Evolutionary conservation across 2,113 vertebrate species (phyloP), one percentile per base, ranked within the genome.

Genomic region (Microcebus ravelobensis): DNA sequence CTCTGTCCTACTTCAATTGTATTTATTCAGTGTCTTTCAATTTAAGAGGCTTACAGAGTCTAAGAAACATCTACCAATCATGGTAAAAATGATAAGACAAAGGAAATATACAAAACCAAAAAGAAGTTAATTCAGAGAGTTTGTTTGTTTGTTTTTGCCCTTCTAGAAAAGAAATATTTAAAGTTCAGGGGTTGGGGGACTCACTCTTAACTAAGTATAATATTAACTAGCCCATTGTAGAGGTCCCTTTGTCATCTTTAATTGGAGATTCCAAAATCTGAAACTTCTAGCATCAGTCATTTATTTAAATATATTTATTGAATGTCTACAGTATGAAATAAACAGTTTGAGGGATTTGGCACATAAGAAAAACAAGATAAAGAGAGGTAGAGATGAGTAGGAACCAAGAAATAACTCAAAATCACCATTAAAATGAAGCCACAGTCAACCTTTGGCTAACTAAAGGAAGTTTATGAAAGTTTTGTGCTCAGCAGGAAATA

Each of bases 371-470:
- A 90, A 34, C 29, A 81, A 90, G 88, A 86, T 79, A 67, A 21
- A 87, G 20, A 91, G 21, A 87, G 55, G 3, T 71, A 55, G 1
- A 80, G 31, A 84, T 50, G 6, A 93, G 27, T 36, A 87, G 21
- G 57, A 90, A 20, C n/a, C 20, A 84, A 83, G 23, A 31, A 34
- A 85, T 29, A 88, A 68, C 45, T 90, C 65, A 89, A 70, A 73
- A 83, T 55, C 39, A 65, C 29, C 29, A 39, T 65, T 71, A 86
- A 96, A 94, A 85, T n/a, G 91, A 76, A 96, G n/a, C 25, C 29
- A 79, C 29, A 68, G 4, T 45, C 83, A 94, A 90, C 17, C 31
- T 45, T 50, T 48, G 25, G 55, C 18, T 57, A 73, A 63, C 23
- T 63, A 95, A 82, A 39, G 42, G 12, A 94, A 65, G 11, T 45